Percentiles rank a stretch among this genome's conserved stretches.
Evolutionary conservation across 2,797 vertebrate species (phyloP).

Genomic region (Sebastes trivittatus): DNA sequence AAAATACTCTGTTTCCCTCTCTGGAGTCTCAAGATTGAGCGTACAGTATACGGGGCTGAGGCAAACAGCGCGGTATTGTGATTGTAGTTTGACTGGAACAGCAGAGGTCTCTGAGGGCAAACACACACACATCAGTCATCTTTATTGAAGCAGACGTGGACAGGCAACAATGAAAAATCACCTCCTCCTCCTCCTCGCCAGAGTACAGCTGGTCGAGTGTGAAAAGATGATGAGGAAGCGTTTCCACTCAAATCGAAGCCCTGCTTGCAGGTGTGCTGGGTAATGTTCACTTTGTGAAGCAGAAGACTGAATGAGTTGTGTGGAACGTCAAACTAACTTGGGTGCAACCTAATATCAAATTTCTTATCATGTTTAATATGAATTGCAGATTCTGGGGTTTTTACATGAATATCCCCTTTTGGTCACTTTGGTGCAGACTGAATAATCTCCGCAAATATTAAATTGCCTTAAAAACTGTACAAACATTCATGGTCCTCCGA

Average conservation of each 20-base stretch:
- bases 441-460: not conserved
- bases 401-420: not conserved
- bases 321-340: not conserved
- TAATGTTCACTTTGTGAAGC: slow-evolving; percentile 5
- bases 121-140: slow-evolving; percentile 49
- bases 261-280: not conserved
- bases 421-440: not conserved
- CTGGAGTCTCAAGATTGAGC: slow-evolving; percentile 4
- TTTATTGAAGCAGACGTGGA: slow-evolving; percentile 46
- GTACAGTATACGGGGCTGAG: not conserved
- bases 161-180: slow-evolving; percentile 52
- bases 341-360: not conserved
- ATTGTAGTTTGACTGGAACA: slow-evolving; percentile 43
- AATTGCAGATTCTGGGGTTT: not conserved
- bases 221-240: slow-evolving; percentile 31
- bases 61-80: slow-evolving; percentile 9
- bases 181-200: not conserved
- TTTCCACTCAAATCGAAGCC: slow-evolving; percentile 45
- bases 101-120: slow-evolving; percentile 34
- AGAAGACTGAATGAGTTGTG: not conserved
- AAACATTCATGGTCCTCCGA: not conserved
- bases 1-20: slow-evolving; percentile 3
- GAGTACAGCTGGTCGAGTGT: slow-evolving; percentile 22
- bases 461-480: not conserved
- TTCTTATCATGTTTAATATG: not conserved